Conservation (phyloP, 2,113 vertebrate species). For the Chionomys nivalis region DNA sequence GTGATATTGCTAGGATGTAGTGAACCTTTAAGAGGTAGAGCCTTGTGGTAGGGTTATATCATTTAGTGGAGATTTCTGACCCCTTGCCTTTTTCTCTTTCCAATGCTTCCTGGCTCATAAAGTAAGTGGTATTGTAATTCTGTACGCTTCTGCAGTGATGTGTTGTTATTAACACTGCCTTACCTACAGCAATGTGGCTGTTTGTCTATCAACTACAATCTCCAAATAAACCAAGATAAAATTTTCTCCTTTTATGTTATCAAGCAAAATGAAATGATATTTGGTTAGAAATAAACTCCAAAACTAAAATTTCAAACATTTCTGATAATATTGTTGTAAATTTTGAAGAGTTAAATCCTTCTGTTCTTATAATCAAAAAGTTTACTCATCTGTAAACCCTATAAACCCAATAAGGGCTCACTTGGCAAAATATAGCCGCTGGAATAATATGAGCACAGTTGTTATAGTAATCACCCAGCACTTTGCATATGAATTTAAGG, state of each 20-base stretch:
- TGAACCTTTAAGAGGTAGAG: background rate
- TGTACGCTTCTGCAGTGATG: too few relatives aligned
- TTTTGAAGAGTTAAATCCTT: background rate
- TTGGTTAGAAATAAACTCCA: background rate
- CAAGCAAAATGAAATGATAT: background rate
- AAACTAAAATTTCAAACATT: background rate
- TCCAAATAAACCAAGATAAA: background rate
- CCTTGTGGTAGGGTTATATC: background rate
- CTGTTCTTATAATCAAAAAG: background rate
- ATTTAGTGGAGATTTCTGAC: background rate
- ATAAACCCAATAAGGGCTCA: background rate
- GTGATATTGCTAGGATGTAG: background rate
- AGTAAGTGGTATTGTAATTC: background rate
- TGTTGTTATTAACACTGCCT: background rate
- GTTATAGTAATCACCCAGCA: background rate
- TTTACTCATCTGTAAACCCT: background rate
- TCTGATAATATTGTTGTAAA: background rate
- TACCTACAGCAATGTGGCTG: background rate
- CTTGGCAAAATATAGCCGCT: background rate
- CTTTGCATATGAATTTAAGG: too few relatives aligned
- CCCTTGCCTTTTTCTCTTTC: background rate
- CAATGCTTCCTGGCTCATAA: background rate
- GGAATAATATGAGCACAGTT: too few relatives aligned
- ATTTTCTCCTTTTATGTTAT: background rate
- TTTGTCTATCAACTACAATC: background rate